Evolutionary conservation across 1,140 invertebrate species (phyloP).

Genomic region (Heliconius nattereri): DNA sequence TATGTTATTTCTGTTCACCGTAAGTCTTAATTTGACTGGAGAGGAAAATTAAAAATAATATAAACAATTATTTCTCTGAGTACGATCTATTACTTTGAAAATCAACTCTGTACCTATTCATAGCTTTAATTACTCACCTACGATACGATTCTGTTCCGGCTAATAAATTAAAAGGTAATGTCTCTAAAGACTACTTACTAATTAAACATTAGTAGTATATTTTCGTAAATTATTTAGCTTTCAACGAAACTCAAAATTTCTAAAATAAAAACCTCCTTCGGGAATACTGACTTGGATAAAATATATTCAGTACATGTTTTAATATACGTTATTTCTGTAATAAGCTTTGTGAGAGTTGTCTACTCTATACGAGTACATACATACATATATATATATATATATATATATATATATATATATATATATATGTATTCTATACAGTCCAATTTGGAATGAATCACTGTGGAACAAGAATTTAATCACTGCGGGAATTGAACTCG

Average conservation of each 20-base stretch:
- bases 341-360: background rate
- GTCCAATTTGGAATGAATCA: too few relatives aligned
- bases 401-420: too few relatives aligned
- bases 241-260: constrained; percentile 5
- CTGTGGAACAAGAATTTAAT: too few relatives aligned
- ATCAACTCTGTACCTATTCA: background rate
- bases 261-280: background rate
- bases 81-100: background rate
- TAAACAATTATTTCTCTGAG: too few relatives aligned
- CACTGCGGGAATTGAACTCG: too few relatives aligned
- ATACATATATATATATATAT: too few relatives aligned
- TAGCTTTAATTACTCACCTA: background rate
- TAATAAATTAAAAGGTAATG: constrained; percentile 11
- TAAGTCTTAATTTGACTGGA: too few relatives aligned
- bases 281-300: background rate
- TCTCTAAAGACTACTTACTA: background rate
- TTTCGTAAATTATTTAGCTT: constrained; percentile 9
- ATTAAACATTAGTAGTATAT: constrained; percentile 1
- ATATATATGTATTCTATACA: too few relatives aligned
- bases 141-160: background rate
- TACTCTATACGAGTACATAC: too few relatives aligned
- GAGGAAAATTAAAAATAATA: too few relatives aligned
- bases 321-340: constrained; percentile 1
- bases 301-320: background rate
- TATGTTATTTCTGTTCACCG: too few relatives aligned